These are phyloP conservation scores for Lithobates pipiens DNA, from an alignment of 2,797 vertebrate species.

Conservation along the genomic window DNA sequence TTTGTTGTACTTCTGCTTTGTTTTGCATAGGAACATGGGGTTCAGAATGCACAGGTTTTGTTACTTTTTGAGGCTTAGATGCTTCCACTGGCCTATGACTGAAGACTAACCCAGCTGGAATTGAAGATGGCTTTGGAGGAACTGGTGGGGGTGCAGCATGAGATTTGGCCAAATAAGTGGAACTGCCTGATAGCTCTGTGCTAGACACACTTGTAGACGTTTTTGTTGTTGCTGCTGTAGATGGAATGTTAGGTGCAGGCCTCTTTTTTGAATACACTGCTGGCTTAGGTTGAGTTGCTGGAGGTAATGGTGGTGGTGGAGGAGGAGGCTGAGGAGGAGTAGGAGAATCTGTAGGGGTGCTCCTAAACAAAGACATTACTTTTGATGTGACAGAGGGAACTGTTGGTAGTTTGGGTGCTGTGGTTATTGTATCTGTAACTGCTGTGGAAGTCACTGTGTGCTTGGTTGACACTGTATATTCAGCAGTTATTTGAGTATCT, in stretches of 20 bases:
- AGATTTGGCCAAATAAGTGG: slow-evolving; percentile 74
- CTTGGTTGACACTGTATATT: slow-evolving; percentile 56
- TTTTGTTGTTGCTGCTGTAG: slow-evolving; percentile 69
- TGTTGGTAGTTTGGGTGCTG: slow-evolving; percentile 68
- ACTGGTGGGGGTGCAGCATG: slow-evolving; percentile 88
- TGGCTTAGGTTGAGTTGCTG: slow-evolving; percentile 90
- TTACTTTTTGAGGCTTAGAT: slow-evolving; percentile 91
- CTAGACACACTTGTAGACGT: slow-evolving; percentile 62
- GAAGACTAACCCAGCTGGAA: slow-evolving; percentile 91
- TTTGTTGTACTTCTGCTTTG: slow-evolving; percentile 79
- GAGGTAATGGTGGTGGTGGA: slow-evolving; percentile 78
- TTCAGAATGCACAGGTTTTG: slow-evolving; percentile 80
- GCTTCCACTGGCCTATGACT: slow-evolving; percentile 87
- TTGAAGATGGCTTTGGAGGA: slow-evolving; percentile 91
- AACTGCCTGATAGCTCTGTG: slow-evolving; percentile 45
- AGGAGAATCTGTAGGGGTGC: slow-evolving; percentile 84
- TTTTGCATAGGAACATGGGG: slow-evolving; percentile 69
- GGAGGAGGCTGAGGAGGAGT: slow-evolving; percentile 72
- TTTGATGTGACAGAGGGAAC: slow-evolving; percentile 76
- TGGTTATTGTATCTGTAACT: slow-evolving; percentile 71
- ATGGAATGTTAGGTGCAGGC: slow-evolving; percentile 77
- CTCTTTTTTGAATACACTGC: slow-evolving; percentile 87
- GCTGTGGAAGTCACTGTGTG: slow-evolving; percentile 75
- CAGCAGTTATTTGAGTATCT: not conserved
- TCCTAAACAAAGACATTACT: slow-evolving; percentile 78